Conservation (phyloP, 2,113 vertebrate genomes). For the Ictidomys tridecemlineatus region DNA sequence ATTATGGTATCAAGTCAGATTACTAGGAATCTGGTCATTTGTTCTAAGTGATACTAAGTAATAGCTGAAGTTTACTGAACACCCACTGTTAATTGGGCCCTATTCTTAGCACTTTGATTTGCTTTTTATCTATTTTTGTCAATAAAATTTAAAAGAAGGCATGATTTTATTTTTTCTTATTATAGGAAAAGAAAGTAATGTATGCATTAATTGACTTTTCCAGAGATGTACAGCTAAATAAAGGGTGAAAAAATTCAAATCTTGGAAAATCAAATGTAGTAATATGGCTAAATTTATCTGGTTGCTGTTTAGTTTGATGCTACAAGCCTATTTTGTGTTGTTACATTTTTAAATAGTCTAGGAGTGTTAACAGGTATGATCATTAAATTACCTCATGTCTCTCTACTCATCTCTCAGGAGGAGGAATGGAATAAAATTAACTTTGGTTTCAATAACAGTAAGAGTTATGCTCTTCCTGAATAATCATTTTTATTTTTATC, state of each 20-base stretch:
- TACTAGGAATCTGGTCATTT: background rate
- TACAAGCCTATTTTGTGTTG: background rate
- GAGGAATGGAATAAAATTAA: slow-evolving; percentile 29
- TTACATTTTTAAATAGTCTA: background rate
- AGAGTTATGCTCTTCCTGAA: slow-evolving; percentile 15
- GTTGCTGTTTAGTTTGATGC: background rate
- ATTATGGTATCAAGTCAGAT: background rate
- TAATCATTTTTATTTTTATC: slow-evolving; percentile 44
- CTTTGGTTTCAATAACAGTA: background rate
- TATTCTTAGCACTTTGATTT: background rate
- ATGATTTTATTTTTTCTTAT: background rate
- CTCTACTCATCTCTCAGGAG: background rate
- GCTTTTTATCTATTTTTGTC: background rate
- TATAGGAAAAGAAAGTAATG: background rate
- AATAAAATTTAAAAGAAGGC: background rate
- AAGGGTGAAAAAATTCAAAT: background rate
- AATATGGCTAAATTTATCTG: background rate
- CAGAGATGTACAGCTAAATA: background rate
- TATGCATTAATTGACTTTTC: background rate
- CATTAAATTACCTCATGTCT: background rate
- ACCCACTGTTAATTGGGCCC: background rate
- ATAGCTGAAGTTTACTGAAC: background rate
- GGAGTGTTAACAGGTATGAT: background rate
- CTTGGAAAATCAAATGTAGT: background rate
- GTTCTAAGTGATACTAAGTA: background rate